These are phyloP conservation scores for Hyperoplus lanceolatus DNA, from an alignment of 2,797 vertebrate genomes.

Conservation along the genomic window DNA sequence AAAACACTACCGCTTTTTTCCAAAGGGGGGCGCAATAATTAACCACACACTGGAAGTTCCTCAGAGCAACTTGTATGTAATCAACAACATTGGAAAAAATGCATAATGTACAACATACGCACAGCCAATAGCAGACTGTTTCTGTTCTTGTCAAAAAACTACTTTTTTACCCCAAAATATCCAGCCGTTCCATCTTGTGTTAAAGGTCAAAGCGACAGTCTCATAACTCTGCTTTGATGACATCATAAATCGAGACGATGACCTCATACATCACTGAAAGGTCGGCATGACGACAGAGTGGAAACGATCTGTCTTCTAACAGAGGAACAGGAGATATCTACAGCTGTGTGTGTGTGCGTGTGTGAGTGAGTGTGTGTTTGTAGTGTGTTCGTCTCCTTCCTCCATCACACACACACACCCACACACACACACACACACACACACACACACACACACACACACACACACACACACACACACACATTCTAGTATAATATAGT, in stretches of 20 bases:
- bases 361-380: background rate
- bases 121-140: too few relatives aligned
- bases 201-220: constrained; percentile 33
- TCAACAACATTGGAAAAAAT: too few relatives aligned
- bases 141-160: too few relatives aligned
- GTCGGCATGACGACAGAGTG: constrained; percentile 15
- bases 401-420: background rate
- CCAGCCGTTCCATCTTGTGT: constrained; percentile 1
- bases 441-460: constrained; percentile 5
- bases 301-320: constrained; percentile 21
- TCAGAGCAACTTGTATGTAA: too few relatives aligned
- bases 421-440: constrained; percentile 4
- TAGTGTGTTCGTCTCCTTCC: constrained; percentile 5
- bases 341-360: constrained; percentile 3
- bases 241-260: constrained; percentile 29
- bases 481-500: too few relatives aligned
- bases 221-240: constrained; percentile 51
- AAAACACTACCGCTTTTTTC: too few relatives aligned
- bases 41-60: too few relatives aligned
- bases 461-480: background rate
- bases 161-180: background rate
- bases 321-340: background rate
- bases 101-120: too few relatives aligned
- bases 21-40: too few relatives aligned
- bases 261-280: constrained; percentile 67